A percentile compares a stretch with the other conserved stretches of the same genome.
Conservation (phyloP, 2,797 vertebrate species). For the Myotis daubentonii region DNA sequence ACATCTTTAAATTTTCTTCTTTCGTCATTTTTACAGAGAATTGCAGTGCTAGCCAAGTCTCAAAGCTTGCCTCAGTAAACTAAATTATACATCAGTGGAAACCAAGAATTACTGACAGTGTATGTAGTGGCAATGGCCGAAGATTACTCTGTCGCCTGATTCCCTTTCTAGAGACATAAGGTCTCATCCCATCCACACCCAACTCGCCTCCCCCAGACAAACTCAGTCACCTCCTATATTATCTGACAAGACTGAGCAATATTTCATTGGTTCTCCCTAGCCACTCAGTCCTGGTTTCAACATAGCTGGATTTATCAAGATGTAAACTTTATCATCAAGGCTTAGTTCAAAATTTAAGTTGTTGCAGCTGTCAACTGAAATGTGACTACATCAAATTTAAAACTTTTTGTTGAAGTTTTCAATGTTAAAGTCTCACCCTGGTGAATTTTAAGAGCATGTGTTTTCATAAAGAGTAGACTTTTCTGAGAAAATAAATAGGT, state of each 20-base stretch:
- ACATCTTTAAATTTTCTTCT: conserved; percentile 10
- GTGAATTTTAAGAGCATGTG: conserved; percentile 64
- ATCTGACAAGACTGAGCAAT: conserved; percentile 11
- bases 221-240: not conserved
- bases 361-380: conserved; percentile 33
- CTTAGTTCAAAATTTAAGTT: conserved; percentile 62
- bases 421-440: conserved; percentile 71
- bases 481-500: conserved; percentile 46
- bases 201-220: not conserved
- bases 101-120: not conserved
- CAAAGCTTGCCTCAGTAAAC: not conserved
- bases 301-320: conserved; percentile 59
- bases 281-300: conserved; percentile 30
- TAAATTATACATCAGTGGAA: conserved; percentile 26
- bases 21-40: not conserved
- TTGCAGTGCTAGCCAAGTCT: conserved; percentile 27
- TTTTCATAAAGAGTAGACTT: conserved; percentile 39
- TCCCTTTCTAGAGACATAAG: not conserved
- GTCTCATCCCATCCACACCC: not conserved
- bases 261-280: conserved; percentile 35
- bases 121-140: not conserved
- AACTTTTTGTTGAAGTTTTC: conserved; percentile 48
- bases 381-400: conserved; percentile 14
- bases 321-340: conserved; percentile 58
- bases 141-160: conserved; percentile 36